Base-by-base conservation (phyloP, 2,797 vertebrate species). In the Heterohyrax brucei region DNA sequence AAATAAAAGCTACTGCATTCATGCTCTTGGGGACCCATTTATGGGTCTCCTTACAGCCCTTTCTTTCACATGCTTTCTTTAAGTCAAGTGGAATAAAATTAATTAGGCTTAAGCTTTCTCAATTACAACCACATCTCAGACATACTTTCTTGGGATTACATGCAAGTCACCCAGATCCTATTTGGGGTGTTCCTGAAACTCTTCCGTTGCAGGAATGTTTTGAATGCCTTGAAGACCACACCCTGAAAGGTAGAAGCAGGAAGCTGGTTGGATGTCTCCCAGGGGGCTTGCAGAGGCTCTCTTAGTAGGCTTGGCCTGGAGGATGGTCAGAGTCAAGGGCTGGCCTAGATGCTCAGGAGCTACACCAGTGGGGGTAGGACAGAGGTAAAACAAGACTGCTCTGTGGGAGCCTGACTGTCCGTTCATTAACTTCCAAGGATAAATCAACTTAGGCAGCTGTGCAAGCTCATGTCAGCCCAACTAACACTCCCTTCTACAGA, bases 91-190 rank as follows among this genome's bases (percentile, higher is more conserved):
- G 61, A 93, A 70, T 87, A 50, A 92, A 81, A 95, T 59, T 48
- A 80, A 94, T 87, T 77, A 95, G 93, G 39, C 64, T 86, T 96
- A 76, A 88, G 78, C 82, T 93, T 95, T 82, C 90, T 96, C 64
- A 10, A 39, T 97, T 94, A 81, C 79, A 95, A 30, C 53, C 70
- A 64, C 88, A 48, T 92, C 79, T 93, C 73, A 83, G 50, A 90
- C 85, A 79, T 73, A 79, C 64, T 66, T 96, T 91, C 66, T 21
- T 53, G 56, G 59, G 46, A 73, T 85, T 66, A 75, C 48, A 83
- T 59, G 88, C 92, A 80, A 44, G 48, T 73, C 95, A 84, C 79
- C 26, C 91, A 96, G 88, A 82, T 81, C 86, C 91, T 75, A 0
- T 87, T 24, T 73, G 85, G 62, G 94, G 76, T 92, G 75, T 92